phyloP scores from a whole-genome alignment of 2,113 vertebrate genomes.

The Chroicocephalus ridibundus region DNA sequence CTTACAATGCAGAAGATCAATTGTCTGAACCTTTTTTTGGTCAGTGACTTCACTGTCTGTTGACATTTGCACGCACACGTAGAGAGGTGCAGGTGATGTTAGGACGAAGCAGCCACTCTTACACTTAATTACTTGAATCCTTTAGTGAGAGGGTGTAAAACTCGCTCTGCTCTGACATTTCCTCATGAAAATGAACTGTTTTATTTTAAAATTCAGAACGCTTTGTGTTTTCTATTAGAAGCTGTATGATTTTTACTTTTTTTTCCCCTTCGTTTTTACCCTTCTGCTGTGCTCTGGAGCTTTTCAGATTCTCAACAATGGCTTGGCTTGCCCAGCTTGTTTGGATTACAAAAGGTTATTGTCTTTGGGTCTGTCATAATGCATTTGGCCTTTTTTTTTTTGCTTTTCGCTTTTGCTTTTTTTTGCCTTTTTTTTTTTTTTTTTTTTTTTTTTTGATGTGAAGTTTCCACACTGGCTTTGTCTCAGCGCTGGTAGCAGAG shows the following conservation, averaged over 20 bases:
- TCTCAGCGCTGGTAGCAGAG: constrained; percentile 38
- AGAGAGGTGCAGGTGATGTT: neutral
- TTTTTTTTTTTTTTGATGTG: no score
- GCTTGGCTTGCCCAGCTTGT: constrained; percentile 63
- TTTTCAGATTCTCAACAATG: constrained; percentile 58
- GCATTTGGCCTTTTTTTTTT: constrained; percentile 23
- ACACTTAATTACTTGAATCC: neutral
- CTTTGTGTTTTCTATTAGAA: constrained; percentile 38
- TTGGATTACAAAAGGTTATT: constrained; percentile 68
- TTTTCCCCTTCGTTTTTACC: neutral
- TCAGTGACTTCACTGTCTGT: neutral
- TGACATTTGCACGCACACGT: neutral
- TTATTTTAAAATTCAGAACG: constrained; percentile 10
- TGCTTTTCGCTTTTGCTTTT: neutral
- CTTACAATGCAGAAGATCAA: neutral
- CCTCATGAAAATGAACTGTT: neutral
- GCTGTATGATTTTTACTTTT: neutral
- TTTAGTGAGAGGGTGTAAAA: neutral
- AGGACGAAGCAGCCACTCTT: neutral
- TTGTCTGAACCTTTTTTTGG: neutral
- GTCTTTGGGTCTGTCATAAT: constrained; percentile 62
- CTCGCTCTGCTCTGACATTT: neutral
- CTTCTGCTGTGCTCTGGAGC: neutral
- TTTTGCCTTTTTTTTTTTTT: neutral
- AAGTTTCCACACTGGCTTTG: constrained; percentile 56